These are phyloP conservation scores for Serinus canaria DNA, from an alignment of 2,113 vertebrate genomes.

Conservation along the genomic window DNA sequence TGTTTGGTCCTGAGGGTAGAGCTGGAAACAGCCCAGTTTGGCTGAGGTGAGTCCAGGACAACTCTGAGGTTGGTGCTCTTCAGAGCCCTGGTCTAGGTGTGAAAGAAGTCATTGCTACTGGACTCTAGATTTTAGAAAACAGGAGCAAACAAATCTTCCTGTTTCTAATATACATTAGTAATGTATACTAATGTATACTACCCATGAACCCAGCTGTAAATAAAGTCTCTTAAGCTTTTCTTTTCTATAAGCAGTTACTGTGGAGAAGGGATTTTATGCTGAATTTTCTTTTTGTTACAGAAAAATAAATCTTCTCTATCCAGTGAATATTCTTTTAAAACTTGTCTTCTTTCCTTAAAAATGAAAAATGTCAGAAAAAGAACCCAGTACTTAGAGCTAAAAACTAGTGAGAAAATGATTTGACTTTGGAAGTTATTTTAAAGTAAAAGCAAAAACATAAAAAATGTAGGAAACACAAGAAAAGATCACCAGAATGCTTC, in stretches of 20 bases:
- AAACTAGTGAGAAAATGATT: neutral
- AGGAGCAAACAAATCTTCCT: neutral
- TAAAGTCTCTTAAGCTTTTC: neutral
- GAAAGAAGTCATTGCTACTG: neutral
- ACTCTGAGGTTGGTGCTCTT: neutral
- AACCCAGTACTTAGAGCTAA: fast-evolving
- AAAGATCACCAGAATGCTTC: neutral
- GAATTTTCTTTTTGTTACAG: neutral
- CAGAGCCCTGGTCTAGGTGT: neutral
- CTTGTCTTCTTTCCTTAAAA: neutral
- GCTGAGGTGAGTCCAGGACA: neutral
- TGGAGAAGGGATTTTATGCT: neutral
- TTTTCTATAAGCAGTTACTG: neutral
- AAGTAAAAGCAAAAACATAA: neutral
- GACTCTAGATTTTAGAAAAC: neutral
- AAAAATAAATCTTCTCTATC: neutral
- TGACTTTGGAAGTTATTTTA: neutral
- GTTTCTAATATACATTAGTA: neutral
- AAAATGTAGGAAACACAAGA: neutral
- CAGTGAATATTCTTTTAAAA: neutral
- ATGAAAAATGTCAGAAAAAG: neutral
- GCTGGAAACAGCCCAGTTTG: fast-evolving
- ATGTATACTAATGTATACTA: neutral
- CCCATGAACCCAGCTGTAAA: neutral
- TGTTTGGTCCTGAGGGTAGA: fast-evolving